Evolutionary conservation across 2,888 invertebrate genomes (phyloP), one percentile per base, ranked within the genome.

Genomic region (Agriopis leucophaearia): DNA sequence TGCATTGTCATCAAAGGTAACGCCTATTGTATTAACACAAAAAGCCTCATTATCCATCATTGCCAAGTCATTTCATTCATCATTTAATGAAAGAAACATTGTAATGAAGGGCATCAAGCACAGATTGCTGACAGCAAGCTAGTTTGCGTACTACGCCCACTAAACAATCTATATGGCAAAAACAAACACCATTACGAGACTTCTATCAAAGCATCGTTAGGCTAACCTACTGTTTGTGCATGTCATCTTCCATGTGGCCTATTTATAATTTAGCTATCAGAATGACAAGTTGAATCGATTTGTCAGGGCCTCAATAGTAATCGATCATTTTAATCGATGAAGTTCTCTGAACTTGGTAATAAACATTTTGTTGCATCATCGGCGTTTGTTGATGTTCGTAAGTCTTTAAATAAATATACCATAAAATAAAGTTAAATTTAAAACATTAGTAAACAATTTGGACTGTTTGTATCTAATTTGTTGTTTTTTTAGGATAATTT

Each of bases 261-360:
- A 16, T n/a, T 35, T 36, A 15, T 44, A 18, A 3, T 42, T 13
- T 18, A 55, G 6, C 42, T 55, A 16, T 18, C 60, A 7, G 48
- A 75, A 73, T 77, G 77, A 79, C 77, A 81, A 74, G 74, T 73
- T 67, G 76, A 87, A 86, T 84, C 84, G 82, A 87, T 87, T 87
- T 81, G 81, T 78, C 82, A 74, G 76, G 76, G 79, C 77, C 66
- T 36, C 12, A 18, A 10, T 70, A 78, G 80, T 82, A 87, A 87
- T 88, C 85, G 85, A 89, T 90, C 86, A 87, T 82, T 76, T 77
- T 81, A 79, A 82, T 81, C 78, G 81, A 81, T 74, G 72, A 76
- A 87, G 66, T 38, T 87, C 87, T 79, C 80, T 82, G 87, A 75
- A 83, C 85, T 81, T 62, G 13, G 35, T 64, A 58, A 64, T 66